Percentiles rank a stretch among this genome's conserved stretches.
Conservation (phyloP, 2,113 vertebrate species). For the Leuciscus idus region DNA sequence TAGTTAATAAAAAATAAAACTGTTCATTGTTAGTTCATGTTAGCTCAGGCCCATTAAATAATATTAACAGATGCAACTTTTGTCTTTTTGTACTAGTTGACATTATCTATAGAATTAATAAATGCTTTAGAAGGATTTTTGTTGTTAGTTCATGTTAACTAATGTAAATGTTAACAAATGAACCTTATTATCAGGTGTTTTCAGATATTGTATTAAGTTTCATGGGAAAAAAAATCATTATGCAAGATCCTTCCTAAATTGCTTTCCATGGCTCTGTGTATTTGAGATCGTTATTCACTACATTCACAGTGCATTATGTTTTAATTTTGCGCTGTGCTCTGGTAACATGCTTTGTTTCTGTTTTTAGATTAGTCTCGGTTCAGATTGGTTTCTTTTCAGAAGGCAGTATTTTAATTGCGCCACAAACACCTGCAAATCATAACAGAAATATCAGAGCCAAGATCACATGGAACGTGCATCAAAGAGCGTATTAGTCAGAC, state of each 20-base stretch:
- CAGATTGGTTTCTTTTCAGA: background rate
- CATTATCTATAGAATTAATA: no score
- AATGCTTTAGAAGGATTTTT: no score
- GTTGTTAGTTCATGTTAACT: no score
- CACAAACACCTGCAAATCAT: background rate
- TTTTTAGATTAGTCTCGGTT: background rate
- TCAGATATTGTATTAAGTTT: no score
- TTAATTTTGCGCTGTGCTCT: background rate
- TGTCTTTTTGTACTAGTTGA: no score
- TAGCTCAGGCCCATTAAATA: no score
- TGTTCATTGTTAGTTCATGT: no score
- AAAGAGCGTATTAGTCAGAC: slow-evolving; percentile 11
- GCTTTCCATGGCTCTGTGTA: background rate
- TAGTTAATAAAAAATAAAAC: no score
- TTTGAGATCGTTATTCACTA: background rate
- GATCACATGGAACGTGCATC: background rate
- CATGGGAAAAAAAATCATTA: background rate
- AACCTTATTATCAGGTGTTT: no score
- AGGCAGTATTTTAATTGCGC: background rate
- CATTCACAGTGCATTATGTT: background rate
- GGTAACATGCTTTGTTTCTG: background rate
- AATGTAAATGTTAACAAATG: no score
- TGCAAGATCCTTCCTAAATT: background rate
- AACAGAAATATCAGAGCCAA: background rate
- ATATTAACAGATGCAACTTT: no score